These are phyloP conservation scores for Echinops telfairi DNA, from an alignment of 2,113 vertebrate species.

Conservation along the genomic window DNA sequence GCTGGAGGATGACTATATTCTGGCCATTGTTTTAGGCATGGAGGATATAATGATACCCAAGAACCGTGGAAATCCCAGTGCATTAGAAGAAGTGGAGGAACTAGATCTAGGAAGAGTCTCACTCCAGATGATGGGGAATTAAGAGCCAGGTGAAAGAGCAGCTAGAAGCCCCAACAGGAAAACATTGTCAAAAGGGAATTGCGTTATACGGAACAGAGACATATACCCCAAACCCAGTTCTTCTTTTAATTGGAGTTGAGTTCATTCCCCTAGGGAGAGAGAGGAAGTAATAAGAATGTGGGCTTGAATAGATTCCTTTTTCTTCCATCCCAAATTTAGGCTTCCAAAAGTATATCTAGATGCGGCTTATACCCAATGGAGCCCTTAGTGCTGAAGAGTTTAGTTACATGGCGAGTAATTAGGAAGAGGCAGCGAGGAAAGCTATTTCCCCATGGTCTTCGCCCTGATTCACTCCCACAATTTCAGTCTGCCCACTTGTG, in stretches of 20 bases:
- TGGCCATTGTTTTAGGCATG: neutral
- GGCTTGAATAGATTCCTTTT: neutral
- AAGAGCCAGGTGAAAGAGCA: constrained; percentile 1
- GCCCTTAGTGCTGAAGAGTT: neutral
- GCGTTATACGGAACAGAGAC: constrained; percentile 1
- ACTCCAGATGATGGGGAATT: constrained; percentile 8
- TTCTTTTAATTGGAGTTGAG: constrained; percentile 33
- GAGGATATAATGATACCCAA: neutral
- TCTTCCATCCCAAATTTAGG: neutral
- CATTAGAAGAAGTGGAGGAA: neutral
- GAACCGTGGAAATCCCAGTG: neutral
- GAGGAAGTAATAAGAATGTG: neutral
- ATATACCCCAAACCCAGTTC: neutral
- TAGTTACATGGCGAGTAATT: constrained; percentile 53
- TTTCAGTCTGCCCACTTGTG: neutral
- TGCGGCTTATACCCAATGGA: constrained; percentile 13
- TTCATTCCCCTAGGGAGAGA: neutral
- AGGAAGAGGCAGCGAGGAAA: constrained; percentile 39
- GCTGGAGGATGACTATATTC: neutral
- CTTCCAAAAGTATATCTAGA: neutral
- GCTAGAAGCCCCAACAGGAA: neutral
- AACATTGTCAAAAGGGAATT: constrained; percentile 8
- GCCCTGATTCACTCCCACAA: neutral
- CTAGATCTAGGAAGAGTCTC: constrained; percentile 32
- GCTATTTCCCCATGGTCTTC: constrained; percentile 26